Conservation (phyloP, 1,140 invertebrate species). For the Neodiprion fabricii region DNA sequence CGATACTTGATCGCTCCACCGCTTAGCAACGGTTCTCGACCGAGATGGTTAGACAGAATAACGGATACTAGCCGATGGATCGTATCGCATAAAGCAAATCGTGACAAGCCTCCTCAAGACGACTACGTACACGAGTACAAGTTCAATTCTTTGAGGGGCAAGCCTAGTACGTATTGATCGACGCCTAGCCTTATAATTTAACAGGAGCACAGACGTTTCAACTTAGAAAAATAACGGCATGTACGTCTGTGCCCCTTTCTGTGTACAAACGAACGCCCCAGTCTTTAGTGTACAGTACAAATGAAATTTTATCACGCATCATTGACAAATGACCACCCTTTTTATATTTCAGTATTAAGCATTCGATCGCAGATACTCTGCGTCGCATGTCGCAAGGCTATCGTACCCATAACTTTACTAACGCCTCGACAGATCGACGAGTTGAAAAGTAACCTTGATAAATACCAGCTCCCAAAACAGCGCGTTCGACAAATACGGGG, state of each 20-base stretch:
- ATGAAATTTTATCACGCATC: no score
- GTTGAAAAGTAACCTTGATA: slow-evolving; percentile 43
- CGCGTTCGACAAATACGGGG: slow-evolving; percentile 24
- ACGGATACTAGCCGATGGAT: slow-evolving; percentile 48
- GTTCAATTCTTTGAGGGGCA: slow-evolving; percentile 49
- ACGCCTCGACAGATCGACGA: slow-evolving; percentile 48
- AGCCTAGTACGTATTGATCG: slow-evolving; percentile 47
- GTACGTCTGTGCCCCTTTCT: no score
- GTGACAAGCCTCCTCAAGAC: slow-evolving; percentile 49
- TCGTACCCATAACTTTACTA: slow-evolving; percentile 56
- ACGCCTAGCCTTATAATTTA: neutral
- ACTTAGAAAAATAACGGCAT: no score
- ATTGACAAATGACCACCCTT: slow-evolving; percentile 7
- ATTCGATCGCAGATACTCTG: slow-evolving; percentile 52
- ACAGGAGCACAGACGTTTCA: neutral
- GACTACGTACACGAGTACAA: slow-evolving; percentile 61
- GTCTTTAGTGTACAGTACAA: neutral
- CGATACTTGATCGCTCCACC: slow-evolving; percentile 61
- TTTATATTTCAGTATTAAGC: slow-evolving; percentile 41
- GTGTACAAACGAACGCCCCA: neutral
- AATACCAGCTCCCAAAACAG: slow-evolving; percentile 36
- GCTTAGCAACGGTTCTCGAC: slow-evolving; percentile 46
- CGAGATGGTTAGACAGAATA: slow-evolving; percentile 60
- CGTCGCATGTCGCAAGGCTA: slow-evolving; percentile 55
- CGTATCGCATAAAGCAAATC: slow-evolving; percentile 55